Evolutionary conservation across 2,113 vertebrate species (phyloP), one percentile per base, ranked within the genome.

Genomic region (Empidonax alnorum): DNA sequence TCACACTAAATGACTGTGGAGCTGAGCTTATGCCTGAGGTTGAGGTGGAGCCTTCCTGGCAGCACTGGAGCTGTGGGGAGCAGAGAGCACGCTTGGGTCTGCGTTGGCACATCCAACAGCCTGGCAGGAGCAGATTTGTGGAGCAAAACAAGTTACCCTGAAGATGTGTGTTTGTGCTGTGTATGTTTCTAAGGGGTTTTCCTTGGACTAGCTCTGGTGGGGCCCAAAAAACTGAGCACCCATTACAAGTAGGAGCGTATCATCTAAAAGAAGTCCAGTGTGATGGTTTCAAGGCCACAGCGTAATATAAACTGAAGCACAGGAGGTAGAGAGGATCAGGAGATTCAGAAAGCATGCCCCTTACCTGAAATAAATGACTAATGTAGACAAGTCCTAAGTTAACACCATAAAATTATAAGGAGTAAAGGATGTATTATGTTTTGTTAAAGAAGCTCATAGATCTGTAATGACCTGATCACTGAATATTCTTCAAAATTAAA

Each of bases 1-100:
- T 87, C 21, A 5, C 20, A 6, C 14, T 50, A 49, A 63, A 30
- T 50, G 50, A 31, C 47, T 37, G 17, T 0, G 0, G 37, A 61
- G 11, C 39, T 58, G 42, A 67, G 46, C 27, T 65, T 42, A 2
- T 16, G 17, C 41, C 19, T 92, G 49, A 73, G 44, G n/a, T 22
- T 53, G 72, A 73, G 41, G 10, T 61, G n/a, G 41, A 83, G 21
- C 16, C 14, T 78, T 25, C 12, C 27, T 41, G 50, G 47, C 19
- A 59, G 33, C 5, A 2, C 35, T 56, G 61, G 71, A 55, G 20
- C 41, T 73, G n/a, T 10, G 2, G 35, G n/a, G 59, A 50, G 39
- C 44, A 46, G 58, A 44, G 66, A 22, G 25, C 21, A 19, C 2
- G 0, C 59, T 10, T 22, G 5, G 12, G 5, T 62, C 21, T 53